These are phyloP conservation scores for Cherax destructor DNA, from an alignment of 1,140 invertebrate genomes.

Conservation along the genomic window DNA sequence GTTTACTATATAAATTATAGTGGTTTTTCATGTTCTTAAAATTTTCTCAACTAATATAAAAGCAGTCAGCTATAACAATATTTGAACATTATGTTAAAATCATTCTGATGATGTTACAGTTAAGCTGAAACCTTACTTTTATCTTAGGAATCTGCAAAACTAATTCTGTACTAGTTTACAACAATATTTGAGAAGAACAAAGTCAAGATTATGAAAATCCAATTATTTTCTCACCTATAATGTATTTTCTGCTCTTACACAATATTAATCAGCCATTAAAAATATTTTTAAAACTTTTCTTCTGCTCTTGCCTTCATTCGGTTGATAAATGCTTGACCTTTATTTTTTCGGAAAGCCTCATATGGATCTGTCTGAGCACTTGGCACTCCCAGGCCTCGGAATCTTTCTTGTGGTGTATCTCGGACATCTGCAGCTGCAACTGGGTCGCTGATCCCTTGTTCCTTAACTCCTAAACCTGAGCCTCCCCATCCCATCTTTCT, in stretches of 20 bases:
- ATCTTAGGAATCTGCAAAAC: no score
- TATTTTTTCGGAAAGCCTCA: conserved; percentile 97
- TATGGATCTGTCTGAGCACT: conserved; percentile 85
- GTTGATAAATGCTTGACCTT: conserved; percentile 96
- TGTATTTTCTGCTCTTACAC: not conserved
- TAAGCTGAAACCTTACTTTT: no score
- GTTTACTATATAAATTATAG: not conserved
- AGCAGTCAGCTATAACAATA: no score
- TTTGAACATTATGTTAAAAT: not conserved
- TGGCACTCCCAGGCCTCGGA: conserved; percentile 63
- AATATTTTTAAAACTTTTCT: conserved; percentile 76
- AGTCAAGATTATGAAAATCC: not conserved
- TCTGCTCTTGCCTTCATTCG: conserved; percentile 95
- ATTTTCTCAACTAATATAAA: not conserved
- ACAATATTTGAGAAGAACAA: not conserved
- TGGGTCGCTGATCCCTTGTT: conserved; percentile 95
- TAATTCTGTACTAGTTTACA: no score
- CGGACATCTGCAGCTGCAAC: conserved; percentile 91
- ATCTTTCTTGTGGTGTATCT: conserved; percentile 65
- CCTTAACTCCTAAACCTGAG: conserved; percentile 91
- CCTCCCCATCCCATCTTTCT: conserved; percentile 97
- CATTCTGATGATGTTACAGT: not conserved
- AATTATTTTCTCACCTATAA: not conserved
- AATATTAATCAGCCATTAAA: not conserved
- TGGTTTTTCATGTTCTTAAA: not conserved